Conservation (phyloP, 2,888 invertebrate species). For the Xestia c-nigrum region DNA sequence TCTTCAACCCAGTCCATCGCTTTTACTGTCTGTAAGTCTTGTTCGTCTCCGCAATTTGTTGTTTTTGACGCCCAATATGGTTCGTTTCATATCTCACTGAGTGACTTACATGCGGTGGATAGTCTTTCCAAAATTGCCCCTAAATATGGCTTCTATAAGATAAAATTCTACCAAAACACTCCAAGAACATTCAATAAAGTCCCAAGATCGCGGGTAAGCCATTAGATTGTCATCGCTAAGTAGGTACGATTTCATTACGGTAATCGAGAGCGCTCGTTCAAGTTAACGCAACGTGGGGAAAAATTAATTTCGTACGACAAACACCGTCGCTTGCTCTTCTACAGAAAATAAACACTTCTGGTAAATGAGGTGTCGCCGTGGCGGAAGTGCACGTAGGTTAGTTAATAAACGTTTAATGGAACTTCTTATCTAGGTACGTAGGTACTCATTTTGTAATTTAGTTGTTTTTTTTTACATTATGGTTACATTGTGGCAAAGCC, state of each 20-base stretch:
- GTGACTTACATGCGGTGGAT: no score
- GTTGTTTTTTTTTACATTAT: background rate
- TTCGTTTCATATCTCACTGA: no score
- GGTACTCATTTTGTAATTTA: background rate
- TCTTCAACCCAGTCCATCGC: no score
- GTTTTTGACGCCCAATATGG: no score
- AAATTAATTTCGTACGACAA: slow-evolving; percentile 59
- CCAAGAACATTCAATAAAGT: background rate
- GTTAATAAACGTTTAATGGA: slow-evolving; percentile 6
- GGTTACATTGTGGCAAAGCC: background rate
- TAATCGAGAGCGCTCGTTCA: slow-evolving; percentile 45
- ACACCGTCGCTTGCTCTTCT: slow-evolving; percentile 29
- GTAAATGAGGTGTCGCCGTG: slow-evolving; percentile 39
- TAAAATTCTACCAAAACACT: slow-evolving; percentile 21
- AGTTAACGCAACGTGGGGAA: slow-evolving; percentile 40
- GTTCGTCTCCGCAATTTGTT: no score
- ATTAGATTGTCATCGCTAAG: slow-evolving; percentile 36
- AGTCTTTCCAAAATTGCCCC: background rate
- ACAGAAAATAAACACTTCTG: slow-evolving; percentile 36
- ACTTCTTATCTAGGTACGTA: background rate
- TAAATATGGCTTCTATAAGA: background rate
- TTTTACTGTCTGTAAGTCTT: no score
- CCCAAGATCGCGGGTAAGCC: slow-evolving; percentile 11
- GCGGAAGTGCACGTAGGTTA: slow-evolving; percentile 10
- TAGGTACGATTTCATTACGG: slow-evolving; percentile 57